phyloP scores from a whole-genome alignment of 2,888 invertebrate species.

The Norana najaformis region DNA sequence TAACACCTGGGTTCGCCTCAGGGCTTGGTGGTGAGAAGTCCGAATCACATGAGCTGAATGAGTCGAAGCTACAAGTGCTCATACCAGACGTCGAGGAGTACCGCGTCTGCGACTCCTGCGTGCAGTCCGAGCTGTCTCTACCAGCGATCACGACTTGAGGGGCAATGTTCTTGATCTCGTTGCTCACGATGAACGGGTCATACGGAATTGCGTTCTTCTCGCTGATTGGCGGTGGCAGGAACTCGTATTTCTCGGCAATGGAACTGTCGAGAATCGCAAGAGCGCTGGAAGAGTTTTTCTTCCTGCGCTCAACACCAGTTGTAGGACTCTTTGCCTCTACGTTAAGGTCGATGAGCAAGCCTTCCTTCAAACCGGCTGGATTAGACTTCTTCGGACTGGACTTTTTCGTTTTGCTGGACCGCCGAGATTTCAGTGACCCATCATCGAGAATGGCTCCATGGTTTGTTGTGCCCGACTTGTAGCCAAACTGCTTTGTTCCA shows the following conservation, averaged over 20 bases:
- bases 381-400: not conserved
- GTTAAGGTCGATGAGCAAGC: slow-evolving; percentile 24
- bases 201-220: slow-evolving; percentile 24
- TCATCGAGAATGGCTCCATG: slow-evolving; percentile 19
- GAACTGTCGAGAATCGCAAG: slow-evolving; percentile 29
- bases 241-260: slow-evolving; percentile 39
- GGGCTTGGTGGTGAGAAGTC: not conserved
- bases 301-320: not conserved
- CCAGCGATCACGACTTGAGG: not conserved
- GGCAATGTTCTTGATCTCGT: slow-evolving; percentile 15
- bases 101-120: not conserved
- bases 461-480: slow-evolving; percentile 68
- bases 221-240: slow-evolving; percentile 40
- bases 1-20: not conserved
- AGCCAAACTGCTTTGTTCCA: slow-evolving; percentile 48
- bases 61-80: slow-evolving; percentile 19
- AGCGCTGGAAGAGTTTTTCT: not conserved
- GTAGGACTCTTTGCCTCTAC: not conserved
- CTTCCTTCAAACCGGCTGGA: not conserved
- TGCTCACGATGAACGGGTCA: slow-evolving; percentile 41
- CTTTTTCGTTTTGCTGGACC: not conserved
- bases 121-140: not conserved
- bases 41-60: not conserved
- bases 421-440: not conserved
- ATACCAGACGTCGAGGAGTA: not conserved